Evolutionary conservation across 2,797 vertebrate genomes (phyloP), one percentile per base, ranked within the genome.

Genomic region (Apogon talboti): DNA sequence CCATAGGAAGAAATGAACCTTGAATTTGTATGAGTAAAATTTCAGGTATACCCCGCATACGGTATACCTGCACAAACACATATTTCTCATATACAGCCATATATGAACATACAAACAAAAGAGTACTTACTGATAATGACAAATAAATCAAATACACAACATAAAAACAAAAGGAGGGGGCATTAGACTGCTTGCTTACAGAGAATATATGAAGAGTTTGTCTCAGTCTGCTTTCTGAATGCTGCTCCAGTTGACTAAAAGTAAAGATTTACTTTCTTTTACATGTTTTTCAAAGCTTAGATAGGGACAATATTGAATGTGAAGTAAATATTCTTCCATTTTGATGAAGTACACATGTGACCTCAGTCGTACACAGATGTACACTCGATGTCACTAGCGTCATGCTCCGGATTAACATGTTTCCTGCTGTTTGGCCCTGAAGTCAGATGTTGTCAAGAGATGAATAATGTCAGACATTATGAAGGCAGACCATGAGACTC

Each of bases 41-140:
- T 69, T 49, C 16, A 82, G 84, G 90, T 92, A 90, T 93, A 90
- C 81, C 21, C 6, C 35, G 46, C 4, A 53, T 2, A 69, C 4
- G 43, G 86, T 73, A 92, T 91, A 92, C 89, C 53, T 42, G 54
- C 18, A 78, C 89, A 93, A 92, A 93, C 91, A 93, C 92, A 93
- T 89, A 78, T 59, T 87, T 85, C 40, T 82, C 90, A 92, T 92
- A 94, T 92, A 93, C 71, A 55, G 50, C 54, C 41, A 82, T 91
- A 94, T 93, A 94, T 94, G 91, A 90, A 88, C 90, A 94, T 92
- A 94, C 92, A 93, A 46, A 93, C 91, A 94, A 93, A 92, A 88
- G 72, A 67, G 52, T 93, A 92, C 92, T 93, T 92, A 91, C 89
- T 90, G 55, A 80, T 69, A 76, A 0, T 41, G 7, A 81, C n/a